phyloP scores from a whole-genome alignment of 2,797 vertebrate species.

The Smutsia gigantea region DNA sequence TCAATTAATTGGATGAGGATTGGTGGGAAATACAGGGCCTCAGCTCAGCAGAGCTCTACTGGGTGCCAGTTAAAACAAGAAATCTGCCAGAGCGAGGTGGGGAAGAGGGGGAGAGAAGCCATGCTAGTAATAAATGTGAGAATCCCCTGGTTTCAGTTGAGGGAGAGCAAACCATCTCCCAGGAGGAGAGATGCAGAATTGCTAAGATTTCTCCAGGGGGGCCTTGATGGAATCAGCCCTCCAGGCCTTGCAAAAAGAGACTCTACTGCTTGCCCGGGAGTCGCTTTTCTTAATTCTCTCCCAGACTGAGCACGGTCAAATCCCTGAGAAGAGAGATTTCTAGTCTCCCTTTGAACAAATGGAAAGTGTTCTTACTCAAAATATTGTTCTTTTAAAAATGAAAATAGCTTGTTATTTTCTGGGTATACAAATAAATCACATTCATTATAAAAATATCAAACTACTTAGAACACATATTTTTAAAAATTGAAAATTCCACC shows the following conservation, averaged over 20 bases:
- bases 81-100: constrained; percentile 40
- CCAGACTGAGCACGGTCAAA: constrained; percentile 27
- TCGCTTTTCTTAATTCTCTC: constrained; percentile 27
- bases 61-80: constrained; percentile 73
- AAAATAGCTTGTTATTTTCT: not conserved
- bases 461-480: not conserved
- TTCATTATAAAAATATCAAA: not conserved
- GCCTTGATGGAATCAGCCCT: constrained; percentile 34
- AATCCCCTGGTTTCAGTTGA: constrained; percentile 63
- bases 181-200: not conserved
- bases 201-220: constrained; percentile 66
- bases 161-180: constrained; percentile 56
- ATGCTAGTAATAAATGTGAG: constrained; percentile 64
- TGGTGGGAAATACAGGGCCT: constrained; percentile 57
- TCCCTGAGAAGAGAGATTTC: constrained; percentile 57
- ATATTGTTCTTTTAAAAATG: not conserved
- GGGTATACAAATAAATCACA: not conserved
- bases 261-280: not conserved
- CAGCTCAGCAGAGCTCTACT: constrained; percentile 67
- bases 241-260: constrained; percentile 48
- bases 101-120: constrained; percentile 50
- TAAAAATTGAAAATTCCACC: not conserved
- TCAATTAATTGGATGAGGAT: constrained; percentile 80
- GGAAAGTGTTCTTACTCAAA: constrained; percentile 41
- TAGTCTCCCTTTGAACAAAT: not conserved